Conservation (phyloP, 2,113 vertebrate genomes). For the Calonectris borealis region DNA sequence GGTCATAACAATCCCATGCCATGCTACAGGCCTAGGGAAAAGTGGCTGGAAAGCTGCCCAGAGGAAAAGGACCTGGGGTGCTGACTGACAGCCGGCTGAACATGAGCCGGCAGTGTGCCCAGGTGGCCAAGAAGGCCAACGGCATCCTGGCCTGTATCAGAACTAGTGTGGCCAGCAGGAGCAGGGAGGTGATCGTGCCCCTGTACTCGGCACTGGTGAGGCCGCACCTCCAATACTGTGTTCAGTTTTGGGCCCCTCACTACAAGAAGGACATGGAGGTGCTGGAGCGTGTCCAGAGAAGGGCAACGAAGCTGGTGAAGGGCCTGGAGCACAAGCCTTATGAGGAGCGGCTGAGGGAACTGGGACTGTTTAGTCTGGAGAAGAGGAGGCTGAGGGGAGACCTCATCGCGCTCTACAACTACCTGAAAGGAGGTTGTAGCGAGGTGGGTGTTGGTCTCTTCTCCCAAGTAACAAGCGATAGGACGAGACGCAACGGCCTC, state of each 20-base stretch:
- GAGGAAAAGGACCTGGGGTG: neutral
- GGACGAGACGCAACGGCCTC: neutral
- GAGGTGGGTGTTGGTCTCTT: accelerated
- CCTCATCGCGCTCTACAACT: accelerated
- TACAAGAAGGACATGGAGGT: accelerated
- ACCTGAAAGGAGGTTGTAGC: neutral
- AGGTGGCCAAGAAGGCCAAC: neutral
- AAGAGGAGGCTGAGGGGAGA: neutral
- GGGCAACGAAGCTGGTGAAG: accelerated
- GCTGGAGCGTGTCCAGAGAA: neutral
- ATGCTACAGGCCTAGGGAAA: neutral
- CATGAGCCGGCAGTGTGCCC: neutral
- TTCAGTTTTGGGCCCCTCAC: neutral
- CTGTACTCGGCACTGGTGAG: neutral
- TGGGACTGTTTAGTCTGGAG: neutral
- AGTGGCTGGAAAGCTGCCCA: neutral
- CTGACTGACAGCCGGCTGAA: accelerated
- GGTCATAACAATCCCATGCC: neutral
- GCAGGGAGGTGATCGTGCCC: neutral
- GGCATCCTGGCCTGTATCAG: neutral
- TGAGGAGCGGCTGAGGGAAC: neutral
- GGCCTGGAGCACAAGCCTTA: neutral
- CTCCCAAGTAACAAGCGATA: accelerated
- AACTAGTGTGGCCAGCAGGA: neutral
- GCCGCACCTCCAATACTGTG: accelerated